phyloP scores from a whole-genome alignment of 2,888 invertebrate species.

The Chrysolina americana region DNA sequence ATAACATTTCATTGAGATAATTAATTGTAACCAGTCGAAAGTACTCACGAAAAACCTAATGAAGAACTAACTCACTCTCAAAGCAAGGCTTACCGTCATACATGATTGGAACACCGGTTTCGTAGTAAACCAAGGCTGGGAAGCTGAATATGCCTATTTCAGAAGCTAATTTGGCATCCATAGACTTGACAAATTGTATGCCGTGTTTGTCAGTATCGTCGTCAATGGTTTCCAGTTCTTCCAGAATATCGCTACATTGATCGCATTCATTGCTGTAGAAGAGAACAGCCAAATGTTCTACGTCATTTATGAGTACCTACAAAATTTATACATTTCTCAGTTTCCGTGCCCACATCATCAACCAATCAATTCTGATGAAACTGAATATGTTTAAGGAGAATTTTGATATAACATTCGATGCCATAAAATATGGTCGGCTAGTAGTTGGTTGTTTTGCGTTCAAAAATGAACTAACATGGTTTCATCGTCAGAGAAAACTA shows the following conservation, averaged over 20 bases:
- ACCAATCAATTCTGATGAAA: too few species aligned
- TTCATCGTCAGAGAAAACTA: too few species aligned
- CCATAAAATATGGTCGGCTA: too few species aligned
- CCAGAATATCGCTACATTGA: constrained; percentile 86
- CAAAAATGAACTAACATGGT: too few species aligned
- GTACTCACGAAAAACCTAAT: constrained; percentile 22
- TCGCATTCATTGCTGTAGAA: constrained; percentile 89
- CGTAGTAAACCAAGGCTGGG: constrained; percentile 93
- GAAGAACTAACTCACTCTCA: constrained; percentile 35
- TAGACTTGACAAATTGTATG: constrained; percentile 94
- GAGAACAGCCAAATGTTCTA: constrained; percentile 92
- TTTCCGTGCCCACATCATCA: too few species aligned
- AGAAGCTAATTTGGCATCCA: constrained; percentile 89
- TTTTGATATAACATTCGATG: too few species aligned
- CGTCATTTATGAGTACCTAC: constrained; percentile 86
- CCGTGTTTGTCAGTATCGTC: constrained; percentile 94
- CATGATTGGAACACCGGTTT: constrained; percentile 94
- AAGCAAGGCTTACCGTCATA: constrained; percentile 85
- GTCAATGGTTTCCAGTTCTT: constrained; percentile 92
- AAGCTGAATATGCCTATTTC: constrained; percentile 94
- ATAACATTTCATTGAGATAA: constrained; percentile 70
- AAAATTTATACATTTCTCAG: constrained; percentile 1
- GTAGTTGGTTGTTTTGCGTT: too few species aligned
- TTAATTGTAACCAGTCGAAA: constrained; percentile 36
- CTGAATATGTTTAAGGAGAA: too few species aligned